Percentiles rank a stretch among this genome's conserved stretches.
Evolutionary conservation across 2,113 vertebrate species (phyloP).

Genomic region (Leptodactylus fuscus): DNA sequence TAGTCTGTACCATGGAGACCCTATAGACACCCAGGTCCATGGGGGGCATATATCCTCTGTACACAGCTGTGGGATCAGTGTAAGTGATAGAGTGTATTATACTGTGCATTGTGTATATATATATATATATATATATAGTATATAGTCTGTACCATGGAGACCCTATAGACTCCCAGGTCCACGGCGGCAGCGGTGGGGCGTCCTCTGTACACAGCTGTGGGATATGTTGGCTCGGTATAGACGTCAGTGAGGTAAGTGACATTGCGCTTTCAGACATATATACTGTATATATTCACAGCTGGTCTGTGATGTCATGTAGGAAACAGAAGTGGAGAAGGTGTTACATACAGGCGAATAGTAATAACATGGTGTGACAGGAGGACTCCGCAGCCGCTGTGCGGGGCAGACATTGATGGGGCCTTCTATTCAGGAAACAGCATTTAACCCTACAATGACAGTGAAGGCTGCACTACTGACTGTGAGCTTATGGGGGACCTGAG

Average conservation of each 20-base stretch:
- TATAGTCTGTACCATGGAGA: too few species aligned
- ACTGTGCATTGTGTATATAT: too few species aligned
- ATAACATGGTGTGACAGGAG: background rate
- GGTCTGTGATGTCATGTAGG: background rate
- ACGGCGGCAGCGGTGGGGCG: background rate
- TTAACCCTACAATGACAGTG: background rate
- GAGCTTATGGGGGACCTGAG: too few species aligned
- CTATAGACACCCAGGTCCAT: too few species aligned
- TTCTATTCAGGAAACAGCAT: background rate
- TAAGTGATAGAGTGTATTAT: too few species aligned
- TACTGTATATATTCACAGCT: background rate
- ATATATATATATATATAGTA: too few species aligned
- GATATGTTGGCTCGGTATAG: background rate
- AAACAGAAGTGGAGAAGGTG: background rate
- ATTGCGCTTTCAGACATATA: background rate
- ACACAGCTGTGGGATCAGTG: too few species aligned
- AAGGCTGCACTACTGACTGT: background rate
- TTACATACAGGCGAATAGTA: background rate
- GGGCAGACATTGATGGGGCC: background rate
- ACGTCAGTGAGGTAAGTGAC: background rate
- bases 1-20: too few species aligned
- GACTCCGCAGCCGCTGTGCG: background rate
- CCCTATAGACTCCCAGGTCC: too few species aligned
- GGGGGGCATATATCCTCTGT: too few species aligned
- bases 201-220: background rate